phyloP scores from a whole-genome alignment of 2,797 vertebrate species.

The Telmatherina bonti region DNA sequence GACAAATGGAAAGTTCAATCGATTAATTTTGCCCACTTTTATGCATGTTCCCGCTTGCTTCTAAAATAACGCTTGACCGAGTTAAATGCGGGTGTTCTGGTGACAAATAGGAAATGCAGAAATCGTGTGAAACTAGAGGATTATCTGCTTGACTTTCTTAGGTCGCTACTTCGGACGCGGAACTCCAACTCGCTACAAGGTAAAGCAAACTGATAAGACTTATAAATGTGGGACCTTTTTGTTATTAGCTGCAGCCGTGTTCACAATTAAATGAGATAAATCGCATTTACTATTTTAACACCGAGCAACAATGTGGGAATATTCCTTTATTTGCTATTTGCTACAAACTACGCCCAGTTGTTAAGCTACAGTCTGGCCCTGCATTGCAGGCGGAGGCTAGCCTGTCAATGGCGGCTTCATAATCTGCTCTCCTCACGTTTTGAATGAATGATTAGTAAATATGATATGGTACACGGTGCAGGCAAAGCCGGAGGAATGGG shows the following conservation, averaged over 20 bases:
- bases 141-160: slow-evolving; percentile 80
- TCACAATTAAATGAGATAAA: fast-evolving
- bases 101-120: slow-evolving; percentile 80
- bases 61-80: slow-evolving; percentile 31
- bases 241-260: background rate
- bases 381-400: slow-evolving; percentile 76
- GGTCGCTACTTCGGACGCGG: slow-evolving; percentile 85
- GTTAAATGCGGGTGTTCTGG: slow-evolving; percentile 64
- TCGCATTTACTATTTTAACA: background rate
- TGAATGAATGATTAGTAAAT: slow-evolving; percentile 51
- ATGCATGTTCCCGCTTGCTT: slow-evolving; percentile 42
- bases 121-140: slow-evolving; percentile 78
- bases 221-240: slow-evolving; percentile 28
- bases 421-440: slow-evolving; percentile 25
- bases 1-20: slow-evolving; percentile 82
- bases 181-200: slow-evolving; percentile 83
- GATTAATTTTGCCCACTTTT: slow-evolving; percentile 72
- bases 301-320: background rate
- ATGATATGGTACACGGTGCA: background rate
- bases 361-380: slow-evolving; percentile 75
- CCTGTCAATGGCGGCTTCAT: slow-evolving; percentile 72
- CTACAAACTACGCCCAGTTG: slow-evolving; percentile 81
- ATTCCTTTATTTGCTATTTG: slow-evolving; percentile 45
- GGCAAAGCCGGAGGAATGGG: background rate
- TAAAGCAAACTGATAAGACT: slow-evolving; percentile 70